Base-by-base conservation (phyloP, 1,140 invertebrate genomes). In the Meloidogyne floridensis region DNA sequence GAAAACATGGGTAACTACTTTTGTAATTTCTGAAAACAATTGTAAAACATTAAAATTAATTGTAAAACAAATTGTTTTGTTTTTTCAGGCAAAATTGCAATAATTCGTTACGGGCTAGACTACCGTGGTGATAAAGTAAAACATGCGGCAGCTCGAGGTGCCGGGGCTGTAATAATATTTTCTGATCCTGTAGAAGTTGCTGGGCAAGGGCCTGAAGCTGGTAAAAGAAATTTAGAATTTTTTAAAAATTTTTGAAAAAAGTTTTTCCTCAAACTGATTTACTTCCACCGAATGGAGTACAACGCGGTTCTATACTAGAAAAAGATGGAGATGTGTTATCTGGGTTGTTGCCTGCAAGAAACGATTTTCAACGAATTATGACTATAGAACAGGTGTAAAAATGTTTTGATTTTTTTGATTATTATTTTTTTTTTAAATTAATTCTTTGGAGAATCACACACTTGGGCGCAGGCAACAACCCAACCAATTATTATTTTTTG, bases 121-220 rank as follows among this genome's bases (percentile, higher is more conserved):
- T 90, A 85, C 56, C 81, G 88, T 11, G 88, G 88, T 2, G 81
- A 87, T 51, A 90, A 89, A 81, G 86, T 90, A 8, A 65, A 74
- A 13, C 51, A 81, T 51, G 88, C 88, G 3, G 43, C 83, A 42
- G n/a, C 43, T 15, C 32, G 79, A 20, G 89, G 89, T n/a, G 88
- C 88, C 15, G 84, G 86, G n/a, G 88, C 84, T 32, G 88, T 81
- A 15, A 86, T 90, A 54, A 43, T 90, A 5, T 90, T 81, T 80
- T 90, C 89, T 6, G 88, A 90, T 80, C 88, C 88, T 0, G 83
- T 74, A 15, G 90, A 90, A 81, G 86, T 86, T 9, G 89, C 88
- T 11, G 69, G 43, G 53, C 77, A 82, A 2, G 89, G 87, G 75
- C 86, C 79, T 4, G 80, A 73, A 7, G 3, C 11, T 42, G 82